phyloP scores from a whole-genome alignment of 92 coral and sea anemone genomes.

The Desmophyllum pertusum region DNA sequence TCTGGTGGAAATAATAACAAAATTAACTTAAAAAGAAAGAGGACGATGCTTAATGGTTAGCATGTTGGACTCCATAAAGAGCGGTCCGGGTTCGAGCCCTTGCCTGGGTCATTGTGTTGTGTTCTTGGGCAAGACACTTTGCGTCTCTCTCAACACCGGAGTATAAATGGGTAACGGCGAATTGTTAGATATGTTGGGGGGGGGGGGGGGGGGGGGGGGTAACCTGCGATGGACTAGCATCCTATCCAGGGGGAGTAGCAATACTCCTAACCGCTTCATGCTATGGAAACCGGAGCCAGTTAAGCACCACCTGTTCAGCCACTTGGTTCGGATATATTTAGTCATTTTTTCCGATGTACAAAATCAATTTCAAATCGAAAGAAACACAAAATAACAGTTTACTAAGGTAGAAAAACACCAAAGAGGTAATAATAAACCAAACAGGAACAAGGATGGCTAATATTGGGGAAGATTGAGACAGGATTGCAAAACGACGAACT shows the following conservation, averaged over 20 bases:
- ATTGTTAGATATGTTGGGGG: background rate
- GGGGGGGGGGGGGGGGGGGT: background rate
- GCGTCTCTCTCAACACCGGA: background rate
- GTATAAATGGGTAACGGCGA: background rate
- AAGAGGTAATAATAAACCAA: too few relatives aligned
- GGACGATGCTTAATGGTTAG: background rate
- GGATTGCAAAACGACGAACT: too few relatives aligned
- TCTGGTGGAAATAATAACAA: conserved; percentile 27
- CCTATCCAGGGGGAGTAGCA: background rate
- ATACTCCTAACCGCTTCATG: background rate
- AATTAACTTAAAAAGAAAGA: background rate
- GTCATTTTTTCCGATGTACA: too few relatives aligned
- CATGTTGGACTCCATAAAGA: background rate
- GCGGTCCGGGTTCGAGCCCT: background rate
- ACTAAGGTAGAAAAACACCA: too few relatives aligned
- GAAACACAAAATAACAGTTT: too few relatives aligned
- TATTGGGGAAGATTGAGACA: too few relatives aligned
- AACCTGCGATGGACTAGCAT: background rate
- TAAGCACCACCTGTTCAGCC: background rate
- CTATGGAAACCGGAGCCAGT: background rate
- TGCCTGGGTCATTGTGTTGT: background rate
- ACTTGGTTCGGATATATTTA: too few relatives aligned
- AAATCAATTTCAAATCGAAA: too few relatives aligned
- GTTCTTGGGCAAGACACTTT: background rate
- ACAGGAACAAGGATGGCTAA: too few relatives aligned